Conservation (phyloP, 2,113 vertebrate genomes). For the Erythrocercus mccallii region DNA sequence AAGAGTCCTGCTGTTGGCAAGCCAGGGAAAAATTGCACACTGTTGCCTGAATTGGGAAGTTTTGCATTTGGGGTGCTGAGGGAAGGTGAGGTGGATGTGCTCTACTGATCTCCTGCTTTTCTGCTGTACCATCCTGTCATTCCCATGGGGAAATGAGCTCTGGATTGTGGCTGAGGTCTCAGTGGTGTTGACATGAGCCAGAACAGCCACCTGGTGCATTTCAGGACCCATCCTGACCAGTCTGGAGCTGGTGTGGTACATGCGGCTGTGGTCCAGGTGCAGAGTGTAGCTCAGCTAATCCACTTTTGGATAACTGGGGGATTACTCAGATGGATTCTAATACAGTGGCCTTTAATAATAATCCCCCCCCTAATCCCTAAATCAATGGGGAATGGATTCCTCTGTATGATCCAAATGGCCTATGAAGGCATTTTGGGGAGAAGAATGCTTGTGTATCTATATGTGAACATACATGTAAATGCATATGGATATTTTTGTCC, state of each 20-base stretch:
- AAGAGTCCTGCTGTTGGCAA: background rate
- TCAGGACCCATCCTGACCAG: background rate
- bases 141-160: background rate
- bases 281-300: background rate
- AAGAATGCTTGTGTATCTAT: background rate
- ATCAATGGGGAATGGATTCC: constrained; percentile 33
- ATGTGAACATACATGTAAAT: background rate
- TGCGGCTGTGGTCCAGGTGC: background rate
- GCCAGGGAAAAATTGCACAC: background rate
- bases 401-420: background rate
- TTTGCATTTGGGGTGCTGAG: background rate
- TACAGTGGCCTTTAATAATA: constrained; percentile 21
- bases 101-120: background rate
- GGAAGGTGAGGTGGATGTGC: background rate
- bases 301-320: background rate
- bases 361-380: background rate
- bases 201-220: background rate
- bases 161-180: background rate
- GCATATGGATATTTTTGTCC: constrained; percentile 47
- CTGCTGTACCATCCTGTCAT: rapidly evolving
- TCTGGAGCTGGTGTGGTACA: background rate
- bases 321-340: constrained; percentile 16
- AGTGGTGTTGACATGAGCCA: background rate
- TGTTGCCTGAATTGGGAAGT: background rate
- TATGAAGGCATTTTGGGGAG: background rate